Evolutionary conservation across 2,113 vertebrate genomes (phyloP).

Genomic region (Semicossyphus pulcher): DNA sequence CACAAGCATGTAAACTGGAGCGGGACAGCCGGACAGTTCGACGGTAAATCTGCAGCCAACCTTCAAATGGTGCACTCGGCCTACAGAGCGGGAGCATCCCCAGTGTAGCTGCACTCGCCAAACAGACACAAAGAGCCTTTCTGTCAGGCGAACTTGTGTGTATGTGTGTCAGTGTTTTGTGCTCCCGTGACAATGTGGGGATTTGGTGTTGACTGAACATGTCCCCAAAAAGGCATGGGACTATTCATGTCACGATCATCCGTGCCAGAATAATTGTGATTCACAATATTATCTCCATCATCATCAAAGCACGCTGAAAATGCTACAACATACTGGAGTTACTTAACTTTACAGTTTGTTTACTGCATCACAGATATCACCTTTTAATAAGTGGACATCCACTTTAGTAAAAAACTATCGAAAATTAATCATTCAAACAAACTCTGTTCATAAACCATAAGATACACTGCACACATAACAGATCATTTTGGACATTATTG

Average conservation of each 20-base stretch:
- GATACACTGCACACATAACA: too few relatives aligned
- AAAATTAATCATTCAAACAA: too few relatives aligned
- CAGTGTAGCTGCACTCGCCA: conserved; percentile 20
- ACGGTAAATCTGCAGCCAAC: conserved; percentile 16
- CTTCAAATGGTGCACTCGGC: conserved; percentile 28
- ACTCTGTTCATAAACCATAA: too few relatives aligned
- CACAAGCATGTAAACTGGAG: too few relatives aligned
- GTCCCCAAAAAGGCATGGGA: conserved; percentile 18
- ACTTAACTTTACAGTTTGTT: too few relatives aligned
- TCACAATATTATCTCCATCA: neutral
- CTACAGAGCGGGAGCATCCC: conserved; percentile 28
- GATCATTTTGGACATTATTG: too few relatives aligned
- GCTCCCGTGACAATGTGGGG: conserved; percentile 30
- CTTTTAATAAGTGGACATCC: too few relatives aligned
- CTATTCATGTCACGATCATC: neutral
- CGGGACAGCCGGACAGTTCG: neutral
- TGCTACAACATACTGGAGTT: too few relatives aligned
- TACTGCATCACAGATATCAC: too few relatives aligned
- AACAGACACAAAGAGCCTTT: conserved; percentile 72
- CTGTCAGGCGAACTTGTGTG: conserved; percentile 43
- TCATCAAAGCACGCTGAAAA: neutral
- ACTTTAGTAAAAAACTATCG: too few relatives aligned
- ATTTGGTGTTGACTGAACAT: conserved; percentile 43
- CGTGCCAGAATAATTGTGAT: neutral
- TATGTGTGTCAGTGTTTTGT: conserved; percentile 40